Conservation (phyloP, 2,113 vertebrate species). For the Phalacrocorax carbo region DNA sequence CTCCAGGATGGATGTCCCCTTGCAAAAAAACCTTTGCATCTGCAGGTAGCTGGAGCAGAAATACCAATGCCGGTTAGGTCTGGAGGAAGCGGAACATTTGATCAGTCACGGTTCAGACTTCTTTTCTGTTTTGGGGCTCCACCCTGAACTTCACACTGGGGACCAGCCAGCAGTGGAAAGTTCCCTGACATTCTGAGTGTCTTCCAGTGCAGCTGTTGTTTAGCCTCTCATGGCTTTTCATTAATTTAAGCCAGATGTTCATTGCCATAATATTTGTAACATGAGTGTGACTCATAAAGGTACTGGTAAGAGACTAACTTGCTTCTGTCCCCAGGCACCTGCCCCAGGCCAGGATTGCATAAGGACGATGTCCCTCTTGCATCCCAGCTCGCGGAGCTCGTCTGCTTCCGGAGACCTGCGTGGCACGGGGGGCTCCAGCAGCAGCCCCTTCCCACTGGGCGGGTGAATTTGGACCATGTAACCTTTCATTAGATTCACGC, state of each 20-base stretch:
- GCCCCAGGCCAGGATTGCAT: background rate
- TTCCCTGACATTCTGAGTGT: background rate
- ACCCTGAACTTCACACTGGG: background rate
- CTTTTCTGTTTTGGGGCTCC: background rate
- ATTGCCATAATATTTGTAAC: background rate
- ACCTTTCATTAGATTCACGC: background rate
- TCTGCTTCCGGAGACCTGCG: fast-evolving
- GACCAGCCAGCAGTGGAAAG: conserved; percentile 4
- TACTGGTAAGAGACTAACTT: background rate
- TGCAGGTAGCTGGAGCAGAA: background rate
- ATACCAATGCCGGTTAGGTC: fast-evolving
- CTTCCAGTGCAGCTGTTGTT: background rate
- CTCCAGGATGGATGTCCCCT: background rate
- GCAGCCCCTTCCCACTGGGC: background rate
- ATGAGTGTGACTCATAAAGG: background rate
- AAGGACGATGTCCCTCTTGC: background rate
- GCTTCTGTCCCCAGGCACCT: background rate
- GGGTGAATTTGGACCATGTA: background rate
- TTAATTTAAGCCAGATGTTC: conserved; percentile 23
- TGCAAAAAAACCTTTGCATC: fast-evolving
- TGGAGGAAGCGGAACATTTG: background rate
- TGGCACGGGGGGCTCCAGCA: background rate
- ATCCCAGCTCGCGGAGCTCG: fast-evolving
- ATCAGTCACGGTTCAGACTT: background rate
- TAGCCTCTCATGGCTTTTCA: background rate